Evolutionary conservation across 1,140 invertebrate species (phyloP), one percentile per base, ranked within the genome.

Genomic region (Trigoniulus corallinus): DNA sequence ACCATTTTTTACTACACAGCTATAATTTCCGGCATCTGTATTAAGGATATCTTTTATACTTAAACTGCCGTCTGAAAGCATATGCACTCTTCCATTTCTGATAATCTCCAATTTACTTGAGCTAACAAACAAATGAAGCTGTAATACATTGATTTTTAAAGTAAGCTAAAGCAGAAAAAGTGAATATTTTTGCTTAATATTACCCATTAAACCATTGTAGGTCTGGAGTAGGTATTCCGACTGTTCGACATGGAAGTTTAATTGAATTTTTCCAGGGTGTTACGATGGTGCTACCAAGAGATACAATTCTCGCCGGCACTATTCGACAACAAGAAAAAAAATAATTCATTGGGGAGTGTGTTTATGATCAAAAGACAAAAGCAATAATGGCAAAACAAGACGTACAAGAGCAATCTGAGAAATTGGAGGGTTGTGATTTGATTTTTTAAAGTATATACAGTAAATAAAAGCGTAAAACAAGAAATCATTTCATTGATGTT

Each of bases 291-390:
- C 88, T 84, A 64, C 89, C 86, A 64, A 92, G 91, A 0, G 86
- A 89, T 41, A 87, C 87, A 57, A 89, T 88, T 65, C 87, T 89
- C 3, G 87, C 87, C 43, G 89, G 88, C 54, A 92, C 88, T 87
- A 60, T 47, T 23, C 7, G 22, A 47, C n/a, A n/a, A n/a, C n/a
- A n/a, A n/a, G n/a, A n/a, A n/a, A n/a, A n/a, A n/a, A n/a, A n/a
- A n/a, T n/a, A n/a, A n/a, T n/a, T n/a, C n/a, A n/a, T n/a, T n/a
- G n/a, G n/a, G n/a, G n/a, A n/a, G n/a, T n/a, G n/a, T n/a, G n/a
- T n/a, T n/a, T n/a, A n/a, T n/a, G n/a, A n/a, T n/a, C n/a, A n/a
- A n/a, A n/a, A n/a, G n/a, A n/a, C n/a, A n/a, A n/a, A n/a, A n/a
- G n/a, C n/a, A n/a, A n/a, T n/a, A n/a, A n/a, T n/a, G n/a, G n/a